Conservation (phyloP, 1,140 invertebrate species). For the Melipona quadrifasciata region DNA sequence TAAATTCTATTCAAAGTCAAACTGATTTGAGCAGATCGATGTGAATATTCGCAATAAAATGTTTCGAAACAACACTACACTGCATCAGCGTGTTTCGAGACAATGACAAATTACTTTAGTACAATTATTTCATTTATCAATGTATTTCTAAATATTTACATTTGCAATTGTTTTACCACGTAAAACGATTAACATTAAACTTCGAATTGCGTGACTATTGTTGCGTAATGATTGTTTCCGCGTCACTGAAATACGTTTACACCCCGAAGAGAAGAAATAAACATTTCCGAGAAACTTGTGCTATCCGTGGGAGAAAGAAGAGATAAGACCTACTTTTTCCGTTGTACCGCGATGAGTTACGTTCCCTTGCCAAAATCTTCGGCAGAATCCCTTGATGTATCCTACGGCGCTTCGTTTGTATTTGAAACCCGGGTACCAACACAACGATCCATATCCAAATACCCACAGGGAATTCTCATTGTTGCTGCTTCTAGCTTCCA, state of each 20-base stretch:
- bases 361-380: constrained; percentile 94
- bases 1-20: not conserved
- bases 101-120: fast-evolving
- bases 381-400: constrained; percentile 87
- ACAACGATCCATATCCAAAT: constrained; percentile 93
- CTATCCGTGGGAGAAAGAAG: too few relatives aligned
- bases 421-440: constrained; percentile 93
- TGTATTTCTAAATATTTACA: not conserved
- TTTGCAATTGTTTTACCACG: not conserved
- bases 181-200: not conserved
- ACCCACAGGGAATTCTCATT: constrained; percentile 84
- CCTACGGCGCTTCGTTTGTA: constrained; percentile 88
- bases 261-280: not conserved
- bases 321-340: constrained; percentile 84
- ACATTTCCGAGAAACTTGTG: not conserved
- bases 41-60: not conserved
- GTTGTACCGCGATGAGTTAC: constrained; percentile 89
- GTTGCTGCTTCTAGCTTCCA: constrained; percentile 12
- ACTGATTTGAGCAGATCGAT: not conserved
- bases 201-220: too few relatives aligned
- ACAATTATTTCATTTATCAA: not conserved
- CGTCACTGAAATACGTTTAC: not conserved
- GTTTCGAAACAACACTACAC: not conserved
- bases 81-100: not conserved
- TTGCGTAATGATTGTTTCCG: not conserved